Evolutionary conservation across 2,113 vertebrate genomes (phyloP).

Genomic region (Scopus umbretta): DNA sequence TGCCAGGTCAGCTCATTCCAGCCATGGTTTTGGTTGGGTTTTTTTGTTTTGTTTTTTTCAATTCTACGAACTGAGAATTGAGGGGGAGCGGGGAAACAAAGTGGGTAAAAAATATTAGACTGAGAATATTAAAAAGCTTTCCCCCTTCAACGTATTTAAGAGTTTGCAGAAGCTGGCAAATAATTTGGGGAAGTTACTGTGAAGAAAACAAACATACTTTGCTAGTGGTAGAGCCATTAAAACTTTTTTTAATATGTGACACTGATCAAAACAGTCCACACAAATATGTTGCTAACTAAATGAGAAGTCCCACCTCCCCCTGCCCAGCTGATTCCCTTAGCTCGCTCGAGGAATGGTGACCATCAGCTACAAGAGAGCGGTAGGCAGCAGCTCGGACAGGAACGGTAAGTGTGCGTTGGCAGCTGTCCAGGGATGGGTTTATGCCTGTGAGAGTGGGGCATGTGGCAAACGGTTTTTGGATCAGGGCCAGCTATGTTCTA

Average conservation of each 20-base stretch:
- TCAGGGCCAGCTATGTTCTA: neutral
- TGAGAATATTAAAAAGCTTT: neutral
- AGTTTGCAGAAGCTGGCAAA: neutral
- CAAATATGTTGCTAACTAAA: neutral
- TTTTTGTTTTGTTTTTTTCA: neutral
- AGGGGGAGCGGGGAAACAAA: neutral
- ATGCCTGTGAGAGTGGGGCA: neutral
- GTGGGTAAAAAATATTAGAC: neutral
- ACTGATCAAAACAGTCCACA: neutral
- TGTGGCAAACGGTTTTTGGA: neutral
- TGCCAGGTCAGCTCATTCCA: neutral
- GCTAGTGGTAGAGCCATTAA: neutral
- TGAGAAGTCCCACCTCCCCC: neutral
- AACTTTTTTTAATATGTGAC: neutral
- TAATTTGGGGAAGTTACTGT: neutral
- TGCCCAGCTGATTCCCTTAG: neutral
- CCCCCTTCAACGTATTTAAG: neutral
- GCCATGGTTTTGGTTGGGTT: neutral
- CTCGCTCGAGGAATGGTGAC: neutral
- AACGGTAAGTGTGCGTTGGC: neutral
- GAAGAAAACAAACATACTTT: neutral
- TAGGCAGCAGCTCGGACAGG: neutral
- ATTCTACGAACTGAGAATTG: neutral
- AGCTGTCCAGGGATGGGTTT: neutral
- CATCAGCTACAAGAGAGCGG: neutral